phyloP scores from a whole-genome alignment of 2,888 invertebrate genomes.

The Plemyria rubiginata region DNA sequence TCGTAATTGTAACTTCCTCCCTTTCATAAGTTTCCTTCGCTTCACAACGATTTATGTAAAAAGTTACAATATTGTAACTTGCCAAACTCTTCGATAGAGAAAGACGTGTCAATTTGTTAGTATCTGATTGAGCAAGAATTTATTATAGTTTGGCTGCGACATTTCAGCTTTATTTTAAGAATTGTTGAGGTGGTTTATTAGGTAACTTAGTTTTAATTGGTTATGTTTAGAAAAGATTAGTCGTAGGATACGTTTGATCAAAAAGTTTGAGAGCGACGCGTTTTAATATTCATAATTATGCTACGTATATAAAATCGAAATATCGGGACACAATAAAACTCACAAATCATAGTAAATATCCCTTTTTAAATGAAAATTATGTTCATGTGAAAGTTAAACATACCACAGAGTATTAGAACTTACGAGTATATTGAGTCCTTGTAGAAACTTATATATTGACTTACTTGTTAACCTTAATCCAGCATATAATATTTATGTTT shows the following conservation, averaged over 20 bases:
- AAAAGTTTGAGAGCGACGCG: constrained; percentile 10
- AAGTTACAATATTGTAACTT: constrained; percentile 43
- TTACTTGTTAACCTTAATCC: too few species aligned
- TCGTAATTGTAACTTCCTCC: constrained; percentile 38
- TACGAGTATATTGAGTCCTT: too few species aligned
- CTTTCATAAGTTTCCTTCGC: constrained; percentile 48
- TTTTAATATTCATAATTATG: too few species aligned
- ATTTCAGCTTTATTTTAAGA: constrained; percentile 23
- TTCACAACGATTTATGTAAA: constrained; percentile 46
- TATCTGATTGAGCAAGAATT: constrained; percentile 40
- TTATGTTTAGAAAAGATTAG: constrained; percentile 25
- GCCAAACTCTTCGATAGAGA: constrained; percentile 37
- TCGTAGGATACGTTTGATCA: constrained; percentile 13
- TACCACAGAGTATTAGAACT: too few species aligned
- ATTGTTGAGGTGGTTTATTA: constrained; percentile 20
- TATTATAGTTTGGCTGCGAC: constrained; percentile 30
- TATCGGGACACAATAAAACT: too few species aligned
- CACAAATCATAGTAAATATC: too few species aligned
- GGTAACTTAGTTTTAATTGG: constrained; percentile 31
- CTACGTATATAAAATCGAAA: too few species aligned
- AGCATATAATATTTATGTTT: too few species aligned
- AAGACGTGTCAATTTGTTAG: constrained; percentile 40
- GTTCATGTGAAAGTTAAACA: too few species aligned
- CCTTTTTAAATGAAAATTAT: too few species aligned
- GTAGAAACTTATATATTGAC: too few species aligned